Evolutionary conservation across 2,113 vertebrate species (phyloP).

Genomic region (Lathamus discolor): DNA sequence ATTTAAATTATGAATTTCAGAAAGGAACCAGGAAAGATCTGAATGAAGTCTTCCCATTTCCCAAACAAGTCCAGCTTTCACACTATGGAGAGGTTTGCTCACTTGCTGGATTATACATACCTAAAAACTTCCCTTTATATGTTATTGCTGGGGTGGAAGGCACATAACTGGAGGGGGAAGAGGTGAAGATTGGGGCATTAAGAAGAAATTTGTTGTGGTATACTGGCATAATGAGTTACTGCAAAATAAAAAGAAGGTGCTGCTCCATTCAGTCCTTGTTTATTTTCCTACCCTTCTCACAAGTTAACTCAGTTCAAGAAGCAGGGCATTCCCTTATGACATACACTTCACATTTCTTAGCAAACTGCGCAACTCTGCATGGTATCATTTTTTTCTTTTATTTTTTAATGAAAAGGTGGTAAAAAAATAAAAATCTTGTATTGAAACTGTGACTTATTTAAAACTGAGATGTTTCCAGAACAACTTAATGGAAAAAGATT

Average conservation of each 20-base stretch:
- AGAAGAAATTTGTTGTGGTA: neutral
- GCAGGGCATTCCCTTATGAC: neutral
- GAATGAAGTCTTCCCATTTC: neutral
- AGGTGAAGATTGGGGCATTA: neutral
- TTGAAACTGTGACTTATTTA: conserved; percentile 38
- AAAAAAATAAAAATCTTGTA: neutral
- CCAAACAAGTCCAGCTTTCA: neutral
- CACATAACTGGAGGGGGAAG: neutral
- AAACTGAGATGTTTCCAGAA: conserved; percentile 57
- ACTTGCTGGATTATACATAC: neutral
- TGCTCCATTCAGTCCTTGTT: neutral
- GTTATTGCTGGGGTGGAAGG: neutral
- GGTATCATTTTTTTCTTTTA: neutral
- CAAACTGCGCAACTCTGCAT: neutral
- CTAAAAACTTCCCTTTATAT: neutral
- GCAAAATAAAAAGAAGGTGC: neutral
- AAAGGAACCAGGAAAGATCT: neutral
- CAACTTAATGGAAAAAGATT: conserved; percentile 39
- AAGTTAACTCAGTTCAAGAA: neutral
- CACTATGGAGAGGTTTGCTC: neutral
- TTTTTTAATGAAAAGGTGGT: neutral
- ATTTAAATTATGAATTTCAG: neutral
- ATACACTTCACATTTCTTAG: neutral
- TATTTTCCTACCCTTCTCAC: neutral
- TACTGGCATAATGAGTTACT: neutral